These are phyloP conservation scores for Carabus problematicus DNA, from an alignment of 2,888 invertebrate genomes.

Conservation along the genomic window DNA sequence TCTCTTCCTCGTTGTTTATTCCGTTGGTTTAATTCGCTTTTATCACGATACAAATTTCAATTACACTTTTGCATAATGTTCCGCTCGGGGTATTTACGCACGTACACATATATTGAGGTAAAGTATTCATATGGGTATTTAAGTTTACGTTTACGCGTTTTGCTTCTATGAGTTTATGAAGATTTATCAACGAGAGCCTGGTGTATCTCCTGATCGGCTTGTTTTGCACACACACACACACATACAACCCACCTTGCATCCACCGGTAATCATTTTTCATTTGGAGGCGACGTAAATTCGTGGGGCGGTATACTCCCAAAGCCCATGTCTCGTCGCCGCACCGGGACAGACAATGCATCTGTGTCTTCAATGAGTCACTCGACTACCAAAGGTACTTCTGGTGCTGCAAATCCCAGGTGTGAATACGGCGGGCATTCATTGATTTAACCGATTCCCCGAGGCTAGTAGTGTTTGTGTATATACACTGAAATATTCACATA, in stretches of 20 bases:
- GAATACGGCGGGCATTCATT: conserved; percentile 30
- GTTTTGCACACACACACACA: background rate
- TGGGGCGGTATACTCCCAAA: conserved; percentile 10
- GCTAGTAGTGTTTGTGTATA: background rate
- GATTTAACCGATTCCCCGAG: conserved; percentile 33
- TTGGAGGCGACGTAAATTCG: conserved; percentile 20
- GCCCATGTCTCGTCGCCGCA: background rate
- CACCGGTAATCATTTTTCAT: conserved; percentile 33
- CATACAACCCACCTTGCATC: background rate
- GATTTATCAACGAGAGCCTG: conserved; percentile 17
- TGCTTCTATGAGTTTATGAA: background rate
- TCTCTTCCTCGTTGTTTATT: no score
- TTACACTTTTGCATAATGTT: no score
- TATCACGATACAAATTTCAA: no score
- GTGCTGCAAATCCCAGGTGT: conserved; percentile 6
- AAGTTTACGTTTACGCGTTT: no score
- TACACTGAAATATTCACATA: no score
- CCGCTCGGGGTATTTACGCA: no score
- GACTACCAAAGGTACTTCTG: no score
- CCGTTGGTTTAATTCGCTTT: no score
- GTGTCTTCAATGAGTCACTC: conserved; percentile 36
- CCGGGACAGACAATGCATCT: conserved; percentile 41
- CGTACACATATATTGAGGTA: no score
- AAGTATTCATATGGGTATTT: no score
- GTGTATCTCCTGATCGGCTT: background rate